Conservation (phyloP, 2,113 vertebrate genomes). For the Agelaius phoeniceus region DNA sequence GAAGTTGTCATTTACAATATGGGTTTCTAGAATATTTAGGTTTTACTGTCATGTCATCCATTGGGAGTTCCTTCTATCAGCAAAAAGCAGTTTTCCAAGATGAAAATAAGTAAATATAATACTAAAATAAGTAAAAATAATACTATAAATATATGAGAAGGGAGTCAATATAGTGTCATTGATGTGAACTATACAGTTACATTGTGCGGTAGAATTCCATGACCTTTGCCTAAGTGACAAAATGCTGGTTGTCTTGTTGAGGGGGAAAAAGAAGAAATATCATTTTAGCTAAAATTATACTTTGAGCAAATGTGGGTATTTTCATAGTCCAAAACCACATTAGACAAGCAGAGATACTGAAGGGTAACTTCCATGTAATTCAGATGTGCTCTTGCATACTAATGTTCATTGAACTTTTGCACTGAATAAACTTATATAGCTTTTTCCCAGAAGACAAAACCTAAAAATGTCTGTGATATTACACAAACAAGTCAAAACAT, state of each 20-base stretch:
- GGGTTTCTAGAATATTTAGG: neutral
- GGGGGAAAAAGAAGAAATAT: neutral
- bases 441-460: neutral
- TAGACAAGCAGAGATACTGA: neutral
- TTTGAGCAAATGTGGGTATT: neutral
- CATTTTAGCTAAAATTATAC: neutral
- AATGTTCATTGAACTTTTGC: neutral
- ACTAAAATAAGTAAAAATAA: slow-evolving; percentile 11
- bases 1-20: neutral
- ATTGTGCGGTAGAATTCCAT: neutral
- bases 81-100: neutral
- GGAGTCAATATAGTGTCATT: neutral
- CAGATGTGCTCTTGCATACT: neutral
- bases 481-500: neutral
- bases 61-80: neutral
- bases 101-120: slow-evolving; percentile 14
- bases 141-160: neutral
- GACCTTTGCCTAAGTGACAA: slow-evolving; percentile 9
- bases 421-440: neutral
- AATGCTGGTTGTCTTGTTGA: neutral
- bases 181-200: neutral
- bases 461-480: neutral
- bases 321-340: neutral
- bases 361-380: neutral
- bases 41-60: neutral